phyloP scores from a whole-genome alignment of 2,797 vertebrate species.

The Ficedula albicollis region DNA sequence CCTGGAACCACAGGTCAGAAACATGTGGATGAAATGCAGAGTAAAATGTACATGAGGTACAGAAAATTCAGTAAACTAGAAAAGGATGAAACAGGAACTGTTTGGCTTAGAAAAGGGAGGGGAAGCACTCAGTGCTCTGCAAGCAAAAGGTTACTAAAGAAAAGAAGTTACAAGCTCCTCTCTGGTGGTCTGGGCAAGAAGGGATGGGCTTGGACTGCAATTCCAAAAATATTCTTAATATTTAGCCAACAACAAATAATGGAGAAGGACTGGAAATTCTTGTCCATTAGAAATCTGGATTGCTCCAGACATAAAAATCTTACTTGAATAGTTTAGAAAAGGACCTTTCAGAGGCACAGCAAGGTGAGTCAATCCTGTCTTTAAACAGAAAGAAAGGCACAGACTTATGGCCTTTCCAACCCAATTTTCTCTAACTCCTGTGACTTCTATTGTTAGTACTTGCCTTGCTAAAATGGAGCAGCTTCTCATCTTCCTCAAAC shows the following conservation, averaged over 20 bases:
- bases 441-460: constrained; percentile 33
- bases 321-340: not conserved
- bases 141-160: not conserved
- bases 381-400: constrained; percentile 1
- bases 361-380: constrained; percentile 4
- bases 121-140: not conserved
- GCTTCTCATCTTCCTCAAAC: constrained; percentile 34
- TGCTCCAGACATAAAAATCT: not conserved
- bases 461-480: not conserved
- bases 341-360: not conserved
- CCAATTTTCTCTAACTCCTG: constrained; percentile 23
- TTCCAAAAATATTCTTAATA: not conserved
- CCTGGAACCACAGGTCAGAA: not conserved
- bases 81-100: not conserved
- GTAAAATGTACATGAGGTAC: not conserved
- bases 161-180: not conserved
- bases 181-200: not conserved
- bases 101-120: not conserved
- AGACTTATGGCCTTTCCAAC: not conserved
- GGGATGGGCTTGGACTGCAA: not conserved
- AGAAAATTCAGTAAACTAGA: not conserved
- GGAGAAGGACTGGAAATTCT: not conserved
- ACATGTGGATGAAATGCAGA: not conserved
- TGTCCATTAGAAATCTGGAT: not conserved
- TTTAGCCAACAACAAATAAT: not conserved